Evolutionary conservation across 2,113 vertebrate species (phyloP).

Genomic region (Taxidea taxus): DNA sequence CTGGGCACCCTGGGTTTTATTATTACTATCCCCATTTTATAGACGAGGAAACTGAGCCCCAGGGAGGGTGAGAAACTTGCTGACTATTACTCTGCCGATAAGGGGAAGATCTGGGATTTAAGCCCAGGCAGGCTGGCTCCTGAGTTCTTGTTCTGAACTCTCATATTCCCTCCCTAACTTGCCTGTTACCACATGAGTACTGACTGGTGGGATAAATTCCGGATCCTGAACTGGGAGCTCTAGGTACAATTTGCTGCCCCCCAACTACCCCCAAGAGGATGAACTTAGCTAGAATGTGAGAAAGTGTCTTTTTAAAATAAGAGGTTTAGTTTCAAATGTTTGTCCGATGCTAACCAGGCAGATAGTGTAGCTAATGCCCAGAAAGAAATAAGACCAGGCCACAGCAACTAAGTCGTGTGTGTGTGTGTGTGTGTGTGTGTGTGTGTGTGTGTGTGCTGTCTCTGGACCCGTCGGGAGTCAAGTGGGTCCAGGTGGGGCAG

Average conservation of each 20-base stretch:
- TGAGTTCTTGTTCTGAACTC: background rate
- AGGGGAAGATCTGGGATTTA: background rate
- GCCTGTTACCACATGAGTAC: background rate
- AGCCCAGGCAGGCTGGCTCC: background rate
- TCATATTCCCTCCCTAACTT: background rate
- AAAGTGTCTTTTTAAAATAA: background rate
- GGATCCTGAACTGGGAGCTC: background rate
- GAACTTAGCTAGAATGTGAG: background rate
- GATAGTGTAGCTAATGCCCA: background rate
- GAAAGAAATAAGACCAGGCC: background rate
- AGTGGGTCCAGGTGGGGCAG: background rate
- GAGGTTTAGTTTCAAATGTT: background rate
- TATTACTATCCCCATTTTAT: background rate
- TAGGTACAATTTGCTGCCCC: background rate
- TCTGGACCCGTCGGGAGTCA: rapidly evolving
- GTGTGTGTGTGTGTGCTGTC: too few species aligned
- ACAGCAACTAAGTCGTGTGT: background rate
- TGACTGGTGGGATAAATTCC: background rate
- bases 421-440: too few species aligned
- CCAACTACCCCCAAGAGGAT: background rate
- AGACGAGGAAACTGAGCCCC: background rate
- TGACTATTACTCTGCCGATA: background rate
- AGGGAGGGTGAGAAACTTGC: background rate
- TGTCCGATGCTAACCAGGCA: background rate
- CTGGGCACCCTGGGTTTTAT: background rate